A percentile compares a stretch with the other conserved stretches of the same genome.
Conservation (phyloP, 2,888 invertebrate genomes). For the Apocheima hispidaria region DNA sequence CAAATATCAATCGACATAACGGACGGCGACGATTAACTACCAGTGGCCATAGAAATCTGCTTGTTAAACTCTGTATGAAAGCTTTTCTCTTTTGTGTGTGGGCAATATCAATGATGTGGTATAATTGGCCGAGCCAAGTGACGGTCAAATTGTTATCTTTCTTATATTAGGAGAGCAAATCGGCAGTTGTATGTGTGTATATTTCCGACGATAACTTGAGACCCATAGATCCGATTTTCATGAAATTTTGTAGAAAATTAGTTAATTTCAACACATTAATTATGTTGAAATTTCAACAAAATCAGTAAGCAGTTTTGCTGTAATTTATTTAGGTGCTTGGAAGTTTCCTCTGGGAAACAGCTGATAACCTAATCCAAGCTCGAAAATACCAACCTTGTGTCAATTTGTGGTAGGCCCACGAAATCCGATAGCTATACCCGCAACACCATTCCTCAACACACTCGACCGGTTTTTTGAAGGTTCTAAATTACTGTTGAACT, state of each 20-base stretch:
- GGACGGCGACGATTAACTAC: slow-evolving; percentile 24
- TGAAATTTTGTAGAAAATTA: no score
- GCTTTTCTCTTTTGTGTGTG: slow-evolving; percentile 9
- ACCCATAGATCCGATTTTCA: no score
- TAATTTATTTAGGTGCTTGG: no score
- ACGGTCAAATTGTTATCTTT: no score
- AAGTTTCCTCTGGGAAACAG: not conserved
- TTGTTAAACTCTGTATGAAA: slow-evolving; percentile 1
- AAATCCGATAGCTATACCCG: slow-evolving; percentile 19
- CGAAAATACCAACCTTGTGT: not conserved
- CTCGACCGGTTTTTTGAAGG: slow-evolving; percentile 36
- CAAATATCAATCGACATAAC: slow-evolving; percentile 35
- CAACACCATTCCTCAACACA: slow-evolving; percentile 26
- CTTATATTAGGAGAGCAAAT: no score
- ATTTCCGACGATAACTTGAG: no score
- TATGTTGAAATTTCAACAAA: no score
- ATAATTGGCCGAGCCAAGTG: no score
- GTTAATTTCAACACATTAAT: no score
- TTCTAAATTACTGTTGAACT: slow-evolving; percentile 36
- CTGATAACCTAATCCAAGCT: not conserved
- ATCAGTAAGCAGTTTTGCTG: no score
- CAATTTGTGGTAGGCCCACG: slow-evolving; percentile 27
- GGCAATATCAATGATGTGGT: not conserved
- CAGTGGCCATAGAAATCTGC: slow-evolving; percentile 22
- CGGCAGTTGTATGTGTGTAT: no score